These are phyloP conservation scores for Oxystoma pomonae DNA, from an alignment of 2,888 invertebrate species.

Conservation along the genomic window DNA sequence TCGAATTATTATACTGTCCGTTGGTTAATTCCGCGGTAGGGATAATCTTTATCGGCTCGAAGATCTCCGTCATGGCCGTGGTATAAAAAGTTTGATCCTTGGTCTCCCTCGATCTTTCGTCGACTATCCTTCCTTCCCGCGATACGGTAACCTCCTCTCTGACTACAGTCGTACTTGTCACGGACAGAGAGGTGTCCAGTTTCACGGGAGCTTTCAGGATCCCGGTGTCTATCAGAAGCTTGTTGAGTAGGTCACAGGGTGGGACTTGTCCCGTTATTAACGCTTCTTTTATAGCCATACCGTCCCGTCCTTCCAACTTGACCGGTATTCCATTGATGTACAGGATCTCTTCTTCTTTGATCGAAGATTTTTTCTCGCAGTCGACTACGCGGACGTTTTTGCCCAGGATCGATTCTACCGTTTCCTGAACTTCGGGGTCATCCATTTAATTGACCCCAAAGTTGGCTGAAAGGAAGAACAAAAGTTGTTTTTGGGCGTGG, in stretches of 20 bases:
- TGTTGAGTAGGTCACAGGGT: conserved; percentile 66
- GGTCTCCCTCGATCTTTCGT: conserved; percentile 64
- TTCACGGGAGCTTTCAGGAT: conserved; percentile 64
- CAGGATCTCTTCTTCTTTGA: conserved; percentile 66
- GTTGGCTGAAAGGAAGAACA: conserved; percentile 2
- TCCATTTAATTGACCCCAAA: conserved; percentile 50
- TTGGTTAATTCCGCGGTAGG: conserved; percentile 42
- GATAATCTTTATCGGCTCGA: conserved; percentile 55
- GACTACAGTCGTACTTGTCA: conserved; percentile 66
- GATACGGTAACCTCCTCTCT: conserved; percentile 68
- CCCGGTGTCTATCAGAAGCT: conserved; percentile 62
- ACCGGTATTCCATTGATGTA: conserved; percentile 58
- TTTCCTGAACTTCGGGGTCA: conserved; percentile 68
- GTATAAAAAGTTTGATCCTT: conserved; percentile 69
- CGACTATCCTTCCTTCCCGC: conserved; percentile 62
- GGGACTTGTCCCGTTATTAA: conserved; percentile 66
- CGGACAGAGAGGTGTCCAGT: conserved; percentile 66
- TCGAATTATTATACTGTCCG: conserved; percentile 40
- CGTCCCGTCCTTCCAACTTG: conserved; percentile 53
- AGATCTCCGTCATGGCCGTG: conserved; percentile 62
- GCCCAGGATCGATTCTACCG: conserved; percentile 69
- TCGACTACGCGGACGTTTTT: conserved; percentile 68
- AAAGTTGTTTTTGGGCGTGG: not conserved
- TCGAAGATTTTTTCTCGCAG: conserved; percentile 68
- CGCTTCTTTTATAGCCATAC: conserved; percentile 63